Conservation (phyloP, 2,888 invertebrate genomes). For the Conops quadrifasciatus region DNA sequence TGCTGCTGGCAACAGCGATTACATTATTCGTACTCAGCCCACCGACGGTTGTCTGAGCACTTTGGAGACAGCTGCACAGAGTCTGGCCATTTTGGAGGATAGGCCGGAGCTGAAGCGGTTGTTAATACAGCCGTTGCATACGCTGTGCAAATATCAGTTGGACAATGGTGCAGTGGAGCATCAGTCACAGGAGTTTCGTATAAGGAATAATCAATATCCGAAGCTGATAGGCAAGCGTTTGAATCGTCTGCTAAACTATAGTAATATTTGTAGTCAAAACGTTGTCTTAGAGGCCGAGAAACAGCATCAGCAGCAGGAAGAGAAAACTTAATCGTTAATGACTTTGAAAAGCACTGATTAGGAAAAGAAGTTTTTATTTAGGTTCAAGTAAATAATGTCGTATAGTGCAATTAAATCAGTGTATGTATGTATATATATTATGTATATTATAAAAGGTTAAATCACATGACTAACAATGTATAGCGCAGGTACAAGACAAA, state of each 20-base stretch:
- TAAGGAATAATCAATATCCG: conserved; percentile 81
- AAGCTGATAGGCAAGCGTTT: conserved; percentile 82
- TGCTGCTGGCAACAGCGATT: conserved; percentile 78
- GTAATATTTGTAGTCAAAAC: conserved; percentile 49
- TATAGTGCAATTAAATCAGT: neutral
- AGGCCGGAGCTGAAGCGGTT: conserved; percentile 71
- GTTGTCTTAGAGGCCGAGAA: conserved; percentile 27
- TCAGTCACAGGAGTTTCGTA: conserved; percentile 88
- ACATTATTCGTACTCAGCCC: conserved; percentile 93
- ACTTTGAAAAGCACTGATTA: neutral
- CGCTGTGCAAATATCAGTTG: conserved; percentile 86
- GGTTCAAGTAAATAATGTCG: neutral
- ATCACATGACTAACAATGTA: no score
- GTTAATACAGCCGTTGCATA: conserved; percentile 80
- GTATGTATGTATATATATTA: no score
- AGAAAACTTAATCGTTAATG: neutral
- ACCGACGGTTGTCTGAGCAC: conserved; percentile 92
- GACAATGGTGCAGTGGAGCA: conserved; percentile 92
- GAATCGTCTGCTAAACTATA: conserved; percentile 67
- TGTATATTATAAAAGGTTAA: no score
- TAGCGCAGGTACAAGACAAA: no score
- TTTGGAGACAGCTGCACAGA: conserved; percentile 66
- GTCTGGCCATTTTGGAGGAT: conserved; percentile 78
- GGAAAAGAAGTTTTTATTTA: neutral
- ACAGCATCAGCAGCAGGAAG: neutral